Base-by-base conservation (phyloP, 2,113 vertebrate genomes). In the Campylorhamphus procurvoides region DNA sequence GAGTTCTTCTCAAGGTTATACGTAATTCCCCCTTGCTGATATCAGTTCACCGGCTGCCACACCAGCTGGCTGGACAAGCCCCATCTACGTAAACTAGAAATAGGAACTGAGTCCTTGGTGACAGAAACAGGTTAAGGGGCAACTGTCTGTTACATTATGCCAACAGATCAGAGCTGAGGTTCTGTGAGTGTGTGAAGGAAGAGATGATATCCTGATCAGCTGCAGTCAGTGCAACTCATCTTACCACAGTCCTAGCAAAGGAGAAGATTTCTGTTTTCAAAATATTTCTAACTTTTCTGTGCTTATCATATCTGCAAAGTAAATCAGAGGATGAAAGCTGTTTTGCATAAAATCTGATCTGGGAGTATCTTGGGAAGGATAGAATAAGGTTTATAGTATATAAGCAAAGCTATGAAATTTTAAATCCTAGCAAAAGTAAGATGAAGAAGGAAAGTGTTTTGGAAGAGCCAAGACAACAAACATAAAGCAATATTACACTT, bases 311-410 rank as follows among this genome's bases (percentile, higher is more conserved):
- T 53, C 75, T 69, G 31, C 40, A 62, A 80, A 90, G 19, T 58
- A 76, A 69, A 88, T 76, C 49, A 85, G 40, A 82, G 4, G 12
- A 56, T 60, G 53, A 88, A 80, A 92, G 18, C 9, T 46, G 4
- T 78, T 85, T 90, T 85, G 53, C 58, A 69, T 85, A 87, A 95
- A 93, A 73, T 64, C 29, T 89, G 35, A 55, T 75, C 62, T 87
- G 16, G 9, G 81, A 63, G 23, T 71, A 14, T 47, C 71, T 79
- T 76, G 40, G 31, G 24, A 90, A 25, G 18, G 31, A 56, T 59
- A 58, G 37, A 87, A n/a, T 56, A 68, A 64, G 10, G 71, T 76
- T 64, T 73, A 52, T 20, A 68, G 22, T 7, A 25, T 22, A 56
- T 46, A 72, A 91, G 59, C 12, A 91, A 87, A 89, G 24, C 49